Conservation (phyloP, 2,797 vertebrate genomes). For the Galago senegalensis region DNA sequence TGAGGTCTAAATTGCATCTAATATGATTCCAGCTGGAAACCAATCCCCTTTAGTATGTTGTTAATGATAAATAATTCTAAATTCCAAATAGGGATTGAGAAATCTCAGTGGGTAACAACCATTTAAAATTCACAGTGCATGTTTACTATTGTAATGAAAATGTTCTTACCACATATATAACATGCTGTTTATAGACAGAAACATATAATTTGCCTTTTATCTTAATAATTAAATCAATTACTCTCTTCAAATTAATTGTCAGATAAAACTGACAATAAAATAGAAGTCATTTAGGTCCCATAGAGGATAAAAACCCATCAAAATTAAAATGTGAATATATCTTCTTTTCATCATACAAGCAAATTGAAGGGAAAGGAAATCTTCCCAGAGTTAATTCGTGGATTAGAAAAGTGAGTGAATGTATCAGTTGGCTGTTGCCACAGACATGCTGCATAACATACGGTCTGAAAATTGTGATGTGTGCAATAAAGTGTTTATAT, state of each 20-base stretch:
- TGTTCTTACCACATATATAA: slow-evolving; percentile 63
- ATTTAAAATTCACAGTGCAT: slow-evolving; percentile 74
- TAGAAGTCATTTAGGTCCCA: slow-evolving; percentile 63
- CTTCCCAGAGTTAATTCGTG: neutral
- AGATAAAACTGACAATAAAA: slow-evolving; percentile 72
- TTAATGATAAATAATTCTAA: slow-evolving; percentile 72
- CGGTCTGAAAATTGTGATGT: neutral
- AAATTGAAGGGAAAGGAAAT: slow-evolving; percentile 28
- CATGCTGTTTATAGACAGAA: slow-evolving; percentile 60
- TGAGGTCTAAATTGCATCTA: slow-evolving; percentile 49
- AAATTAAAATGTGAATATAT: slow-evolving; percentile 62
- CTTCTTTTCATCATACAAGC: slow-evolving; percentile 38
- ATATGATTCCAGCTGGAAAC: slow-evolving; percentile 66
- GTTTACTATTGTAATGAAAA: slow-evolving; percentile 73
- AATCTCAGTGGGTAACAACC: slow-evolving; percentile 69
- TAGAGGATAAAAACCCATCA: slow-evolving; percentile 50
- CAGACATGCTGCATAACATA: neutral
- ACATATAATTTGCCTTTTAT: slow-evolving; percentile 65
- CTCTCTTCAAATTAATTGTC: slow-evolving; percentile 76
- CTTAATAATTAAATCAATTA: slow-evolving; percentile 80
- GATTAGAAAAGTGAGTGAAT: slow-evolving; percentile 5
- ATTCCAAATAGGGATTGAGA: slow-evolving; percentile 68
- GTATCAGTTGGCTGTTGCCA: neutral
- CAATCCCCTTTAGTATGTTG: slow-evolving; percentile 34
- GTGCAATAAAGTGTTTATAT: neutral